A percentile compares a stretch with the other conserved stretches of the same genome.
These are phyloP conservation scores for Drosophila macrospina DNA, from an alignment of 2,888 invertebrate species.

Conservation along the genomic window DNA sequence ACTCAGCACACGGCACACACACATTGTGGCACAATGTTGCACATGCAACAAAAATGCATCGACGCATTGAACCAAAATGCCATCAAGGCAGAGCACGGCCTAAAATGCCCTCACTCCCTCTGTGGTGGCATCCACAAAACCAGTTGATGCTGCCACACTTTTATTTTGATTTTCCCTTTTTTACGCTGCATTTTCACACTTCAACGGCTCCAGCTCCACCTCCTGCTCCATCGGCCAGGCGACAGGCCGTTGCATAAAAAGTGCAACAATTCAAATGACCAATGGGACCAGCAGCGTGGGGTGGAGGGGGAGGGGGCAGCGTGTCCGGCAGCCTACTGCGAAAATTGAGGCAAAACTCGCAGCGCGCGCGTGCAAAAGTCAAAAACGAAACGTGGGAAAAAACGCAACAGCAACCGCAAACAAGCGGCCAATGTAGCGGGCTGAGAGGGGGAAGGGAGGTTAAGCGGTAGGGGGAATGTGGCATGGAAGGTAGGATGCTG, in stretches of 20 bases:
- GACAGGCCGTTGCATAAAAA: conserved; percentile 74
- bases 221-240: conserved; percentile 39
- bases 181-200: conserved; percentile 77
- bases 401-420: conserved; percentile 74
- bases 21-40: conserved; percentile 54
- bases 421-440: conserved; percentile 49
- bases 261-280: conserved; percentile 80
- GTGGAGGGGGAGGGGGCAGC: not conserved
- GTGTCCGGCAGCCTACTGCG: conserved; percentile 62
- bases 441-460: not conserved
- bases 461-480: too few species aligned
- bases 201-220: conserved; percentile 56
- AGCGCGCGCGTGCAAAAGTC: conserved; percentile 39
- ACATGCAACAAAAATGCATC: conserved; percentile 76
- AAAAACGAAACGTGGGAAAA: conserved; percentile 56
- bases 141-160: conserved; percentile 47
- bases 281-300: not conserved
- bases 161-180: conserved; percentile 34
- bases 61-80: conserved; percentile 63
- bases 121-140: conserved; percentile 20
- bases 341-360: conserved; percentile 77
- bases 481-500: not conserved
- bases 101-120: conserved; percentile 24
- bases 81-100: conserved; percentile 35
- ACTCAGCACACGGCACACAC: conserved; percentile 31